Evolutionary conservation across 2,888 invertebrate genomes (phyloP), one percentile per base, ranked within the genome.

Genomic region (Microdon myrmicae): DNA sequence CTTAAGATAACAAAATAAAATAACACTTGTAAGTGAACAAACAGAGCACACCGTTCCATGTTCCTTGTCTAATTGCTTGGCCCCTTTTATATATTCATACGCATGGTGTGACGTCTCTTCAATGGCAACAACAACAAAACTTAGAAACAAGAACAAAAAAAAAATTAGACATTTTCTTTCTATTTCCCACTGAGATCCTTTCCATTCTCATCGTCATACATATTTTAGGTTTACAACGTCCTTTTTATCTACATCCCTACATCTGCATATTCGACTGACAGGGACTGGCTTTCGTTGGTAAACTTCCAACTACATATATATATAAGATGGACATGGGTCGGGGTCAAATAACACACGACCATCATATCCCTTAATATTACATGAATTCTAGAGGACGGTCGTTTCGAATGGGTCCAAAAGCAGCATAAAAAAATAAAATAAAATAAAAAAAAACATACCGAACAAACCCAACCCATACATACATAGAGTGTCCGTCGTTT

Each of bases 321-420:
- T 51, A 44, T 51, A 26, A 22, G 58, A 64, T 64, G 64, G 64
- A 64, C 64, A 64, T 64, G 64, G 64, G 64, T 64, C 64, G 64
- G 64, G 64, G 64, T 64, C 64, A 64, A 64, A 64, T 64, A 64
- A 64, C 64, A 64, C 64, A 58, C 64, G 64, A 64, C 64, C 64
- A 64, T 64, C 64, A 64, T 64, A 47, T 64, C 51, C 64, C 64
- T 58, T 58, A 64, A 64, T 64, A 64, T 53, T 64, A 58, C 43
- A 64, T 64, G 64, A 64, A 51, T 58, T 51, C 37, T 47, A 58
- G 38, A 64, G 64, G 64, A 64, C 64, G 58, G n/a, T n/a, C n/a
- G n/a, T n/a, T n/a, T n/a, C n/a, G n/a, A n/a, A n/a, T n/a, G n/a
- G n/a, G n/a, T n/a, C n/a, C n/a, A n/a, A n/a, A n/a, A n/a, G n/a